Base-by-base conservation (phyloP, 2,113 vertebrate species). In the Xiphorhynchus elegans region DNA sequence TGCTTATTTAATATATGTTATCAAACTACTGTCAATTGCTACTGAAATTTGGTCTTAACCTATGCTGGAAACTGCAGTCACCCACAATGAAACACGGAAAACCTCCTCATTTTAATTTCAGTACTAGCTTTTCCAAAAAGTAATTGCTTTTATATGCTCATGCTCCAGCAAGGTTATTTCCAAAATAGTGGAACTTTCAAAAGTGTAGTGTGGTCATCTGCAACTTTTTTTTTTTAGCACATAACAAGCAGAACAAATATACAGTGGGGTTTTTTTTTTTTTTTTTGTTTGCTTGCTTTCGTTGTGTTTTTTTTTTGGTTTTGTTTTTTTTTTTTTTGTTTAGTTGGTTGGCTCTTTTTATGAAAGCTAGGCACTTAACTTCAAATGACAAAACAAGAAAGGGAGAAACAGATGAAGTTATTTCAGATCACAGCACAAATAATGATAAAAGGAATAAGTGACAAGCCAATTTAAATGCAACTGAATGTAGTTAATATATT, bases 311-410 rank as follows among this genome's bases (percentile, higher is more conserved):
- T 18, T 46, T 46, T 46, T 46, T 19, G 66, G 58, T 84, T 70
- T 49, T 49, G 21, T 24, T 49, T 46, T 7, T 19, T 7, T 20
- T 46, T 46, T 46, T 46, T 19, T 46, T 46, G 40, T 4, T 42
- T 42, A 13, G 40, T 42, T 42, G 40, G 20, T 47, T 23, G 46
- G 46, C 20, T 47, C 46, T 91, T 33, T 40, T 3, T 26, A 63
- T 18, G 12, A 95, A 90, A 93, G 55, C 4, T 47, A 67, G 66
- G n/a, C 23, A 56, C 11, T 79, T 89, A 62, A 47, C 24, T 91
- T 95, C 81, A 94, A 68, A 63, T 66, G 70, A 55, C n/a, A 59
- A 63, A 89, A 81, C 24, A 53, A 85, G 67, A 94, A 91, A 87
- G 26, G 28, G 25, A 68, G 35, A 89, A 80, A 70, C 10, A 94